These are phyloP conservation scores for Papilio polyxenes DNA, from an alignment of 1,140 invertebrate species.

Conservation along the genomic window DNA sequence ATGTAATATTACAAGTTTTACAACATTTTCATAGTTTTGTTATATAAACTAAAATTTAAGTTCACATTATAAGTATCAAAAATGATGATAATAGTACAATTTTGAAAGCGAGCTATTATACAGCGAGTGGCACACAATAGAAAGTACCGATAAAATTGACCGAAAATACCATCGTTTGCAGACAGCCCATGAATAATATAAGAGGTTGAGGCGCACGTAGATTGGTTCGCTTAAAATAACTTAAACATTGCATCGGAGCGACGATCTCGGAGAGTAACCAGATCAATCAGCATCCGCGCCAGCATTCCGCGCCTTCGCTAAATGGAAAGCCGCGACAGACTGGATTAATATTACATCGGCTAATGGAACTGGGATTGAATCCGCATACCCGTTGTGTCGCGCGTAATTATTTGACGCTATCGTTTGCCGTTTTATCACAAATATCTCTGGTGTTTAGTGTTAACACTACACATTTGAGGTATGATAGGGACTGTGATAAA, in stretches of 20 bases:
- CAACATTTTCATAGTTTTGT: no score
- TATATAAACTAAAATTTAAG: no score
- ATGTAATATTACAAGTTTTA: not conserved
- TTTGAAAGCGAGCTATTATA: no score
- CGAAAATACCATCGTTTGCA: not conserved
- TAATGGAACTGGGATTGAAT: constrained; percentile 72
- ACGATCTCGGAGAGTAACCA: constrained; percentile 30
- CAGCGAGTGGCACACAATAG: not conserved
- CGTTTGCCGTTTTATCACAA: constrained; percentile 36
- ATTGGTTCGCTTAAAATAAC: constrained; percentile 27
- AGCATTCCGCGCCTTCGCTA: constrained; percentile 59
- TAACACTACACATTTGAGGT: constrained; percentile 25
- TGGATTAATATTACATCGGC: constrained; percentile 72
- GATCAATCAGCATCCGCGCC: constrained; percentile 62
- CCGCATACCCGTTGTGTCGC: constrained; percentile 59
- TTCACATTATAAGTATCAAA: no score
- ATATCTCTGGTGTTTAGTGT: constrained; percentile 32
- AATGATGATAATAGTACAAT: no score
- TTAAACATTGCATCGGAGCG: constrained; percentile 36
- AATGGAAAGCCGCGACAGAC: constrained; percentile 74
- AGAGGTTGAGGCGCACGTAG: not conserved
- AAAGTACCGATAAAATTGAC: not conserved
- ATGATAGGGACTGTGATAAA: constrained; percentile 29
- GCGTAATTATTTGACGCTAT: constrained; percentile 37
- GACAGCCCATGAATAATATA: constrained; percentile 23